Evolutionary conservation across 37 sponge, comb jelly and placozoan species (phyloP).

Genomic region (Ephydatia muelleri): DNA sequence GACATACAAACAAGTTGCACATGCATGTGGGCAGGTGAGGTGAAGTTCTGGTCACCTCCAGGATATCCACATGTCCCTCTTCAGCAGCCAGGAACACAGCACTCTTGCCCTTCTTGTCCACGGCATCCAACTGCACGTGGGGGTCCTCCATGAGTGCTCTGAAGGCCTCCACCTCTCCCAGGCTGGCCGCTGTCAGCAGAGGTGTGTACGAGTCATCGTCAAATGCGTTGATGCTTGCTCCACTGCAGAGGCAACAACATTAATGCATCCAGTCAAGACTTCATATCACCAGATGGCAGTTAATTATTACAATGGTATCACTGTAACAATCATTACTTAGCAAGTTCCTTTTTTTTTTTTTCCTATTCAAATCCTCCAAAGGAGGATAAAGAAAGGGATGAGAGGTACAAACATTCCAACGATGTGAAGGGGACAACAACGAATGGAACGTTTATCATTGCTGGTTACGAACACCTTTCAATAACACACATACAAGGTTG

Average conservation of each 20-base stretch:
- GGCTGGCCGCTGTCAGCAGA: constrained; percentile 33
- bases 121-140: constrained; percentile 6
- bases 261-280: too few relatives aligned
- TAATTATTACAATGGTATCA: too few relatives aligned
- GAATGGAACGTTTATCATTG: too few relatives aligned
- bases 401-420: too few relatives aligned
- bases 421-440: too few relatives aligned
- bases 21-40: neutral
- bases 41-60: constrained; percentile 39
- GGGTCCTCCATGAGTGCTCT: constrained; percentile 15
- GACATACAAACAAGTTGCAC: neutral
- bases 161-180: constrained; percentile 26
- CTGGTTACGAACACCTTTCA: neutral
- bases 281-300: too few relatives aligned
- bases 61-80: constrained; percentile 19
- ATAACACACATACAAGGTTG: neutral
- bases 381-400: too few relatives aligned
- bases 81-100: constrained; percentile 40
- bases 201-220: constrained; percentile 47
- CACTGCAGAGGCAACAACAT: constrained; percentile 7
- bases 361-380: too few relatives aligned
- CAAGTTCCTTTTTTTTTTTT: too few relatives aligned
- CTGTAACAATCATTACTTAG: too few relatives aligned
- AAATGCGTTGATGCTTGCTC: constrained; percentile 17
- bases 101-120: constrained; percentile 45